Evolutionary conservation across 2,888 invertebrate genomes (phyloP).

Genomic region (Endomychus coccineus): DNA sequence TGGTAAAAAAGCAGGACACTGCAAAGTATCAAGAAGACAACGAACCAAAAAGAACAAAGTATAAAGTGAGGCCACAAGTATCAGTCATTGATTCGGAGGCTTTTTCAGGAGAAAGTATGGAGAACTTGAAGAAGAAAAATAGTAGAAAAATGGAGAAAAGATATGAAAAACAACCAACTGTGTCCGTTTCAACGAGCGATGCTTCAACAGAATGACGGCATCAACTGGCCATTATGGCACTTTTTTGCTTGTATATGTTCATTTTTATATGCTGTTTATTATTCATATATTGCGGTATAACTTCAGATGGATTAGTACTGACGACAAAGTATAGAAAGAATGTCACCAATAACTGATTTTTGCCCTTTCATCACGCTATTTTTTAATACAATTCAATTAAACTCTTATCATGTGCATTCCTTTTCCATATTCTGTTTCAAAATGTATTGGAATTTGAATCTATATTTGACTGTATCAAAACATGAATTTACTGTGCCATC

Average conservation of each 20-base stretch:
- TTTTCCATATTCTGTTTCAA: no score
- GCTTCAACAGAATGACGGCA: slow-evolving; percentile 49
- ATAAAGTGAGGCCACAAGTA: slow-evolving; percentile 17
- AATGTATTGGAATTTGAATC: no score
- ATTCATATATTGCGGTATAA: slow-evolving; percentile 52
- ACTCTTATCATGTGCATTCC: no score
- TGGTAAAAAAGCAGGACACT: slow-evolving; percentile 24
- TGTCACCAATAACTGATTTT: slow-evolving; percentile 1
- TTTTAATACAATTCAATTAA: no score
- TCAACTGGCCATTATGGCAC: slow-evolving; percentile 50
- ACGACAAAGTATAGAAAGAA: slow-evolving; percentile 36
- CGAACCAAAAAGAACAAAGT: slow-evolving; percentile 3
- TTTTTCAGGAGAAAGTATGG: slow-evolving; percentile 33
- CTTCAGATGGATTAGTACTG: slow-evolving; percentile 48
- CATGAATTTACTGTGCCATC: no score
- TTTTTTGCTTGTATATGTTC: slow-evolving; percentile 49
- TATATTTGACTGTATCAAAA: no score
- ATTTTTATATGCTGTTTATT: slow-evolving; percentile 50
- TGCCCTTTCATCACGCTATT: no score
- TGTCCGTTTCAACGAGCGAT: slow-evolving; percentile 30
- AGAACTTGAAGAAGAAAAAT: slow-evolving; percentile 8
- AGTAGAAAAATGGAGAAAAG: slow-evolving; percentile 23
- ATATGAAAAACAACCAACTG: slow-evolving; percentile 27
- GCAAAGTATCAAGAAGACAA: no score
- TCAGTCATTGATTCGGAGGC: no score